A percentile compares a stretch with the other conserved stretches of the same genome.
These are phyloP conservation scores for Fratercula arctica DNA, from an alignment of 2,797 vertebrate genomes.

Conservation along the genomic window DNA sequence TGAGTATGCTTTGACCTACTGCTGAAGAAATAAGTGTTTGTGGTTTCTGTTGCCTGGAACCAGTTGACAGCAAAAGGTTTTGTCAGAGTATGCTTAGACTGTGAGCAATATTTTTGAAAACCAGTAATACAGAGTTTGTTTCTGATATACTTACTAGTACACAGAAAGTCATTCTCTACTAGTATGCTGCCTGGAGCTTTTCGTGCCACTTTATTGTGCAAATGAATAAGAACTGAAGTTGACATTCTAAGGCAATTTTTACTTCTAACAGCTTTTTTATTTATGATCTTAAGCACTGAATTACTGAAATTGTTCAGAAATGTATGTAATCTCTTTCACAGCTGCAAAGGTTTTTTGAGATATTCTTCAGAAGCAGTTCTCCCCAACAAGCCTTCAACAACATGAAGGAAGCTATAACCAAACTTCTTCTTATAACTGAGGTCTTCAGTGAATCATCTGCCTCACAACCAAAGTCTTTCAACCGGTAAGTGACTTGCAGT, in stretches of 20 bases:
- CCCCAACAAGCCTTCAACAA: conserved; percentile 81
- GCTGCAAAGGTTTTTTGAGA: conserved; percentile 85
- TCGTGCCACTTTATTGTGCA: neutral
- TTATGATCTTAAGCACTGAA: neutral
- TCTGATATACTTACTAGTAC: neutral
- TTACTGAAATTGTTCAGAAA: neutral
- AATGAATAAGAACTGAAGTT: neutral
- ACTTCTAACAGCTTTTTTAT: neutral
- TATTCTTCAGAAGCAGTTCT: conserved; percentile 76
- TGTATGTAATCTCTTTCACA: conserved; percentile 65
- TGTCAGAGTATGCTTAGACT: neutral
- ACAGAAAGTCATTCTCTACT: neutral
- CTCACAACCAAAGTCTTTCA: conserved; percentile 62
- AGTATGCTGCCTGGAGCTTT: neutral
- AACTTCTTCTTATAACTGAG: conserved; percentile 81
- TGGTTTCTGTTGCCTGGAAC: neutral
- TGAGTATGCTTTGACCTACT: neutral
- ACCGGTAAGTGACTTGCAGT: conserved; percentile 65
- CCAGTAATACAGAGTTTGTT: neutral
- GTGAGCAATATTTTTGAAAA: neutral
- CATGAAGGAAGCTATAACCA: conserved; percentile 83
- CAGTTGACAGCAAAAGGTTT: neutral
- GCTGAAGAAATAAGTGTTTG: neutral
- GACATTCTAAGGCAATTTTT: neutral
- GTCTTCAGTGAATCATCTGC: conserved; percentile 71